Evolutionary conservation across 2,888 invertebrate genomes (phyloP), one percentile per base, ranked within the genome.

Genomic region (Synanthedon vespiformis): DNA sequence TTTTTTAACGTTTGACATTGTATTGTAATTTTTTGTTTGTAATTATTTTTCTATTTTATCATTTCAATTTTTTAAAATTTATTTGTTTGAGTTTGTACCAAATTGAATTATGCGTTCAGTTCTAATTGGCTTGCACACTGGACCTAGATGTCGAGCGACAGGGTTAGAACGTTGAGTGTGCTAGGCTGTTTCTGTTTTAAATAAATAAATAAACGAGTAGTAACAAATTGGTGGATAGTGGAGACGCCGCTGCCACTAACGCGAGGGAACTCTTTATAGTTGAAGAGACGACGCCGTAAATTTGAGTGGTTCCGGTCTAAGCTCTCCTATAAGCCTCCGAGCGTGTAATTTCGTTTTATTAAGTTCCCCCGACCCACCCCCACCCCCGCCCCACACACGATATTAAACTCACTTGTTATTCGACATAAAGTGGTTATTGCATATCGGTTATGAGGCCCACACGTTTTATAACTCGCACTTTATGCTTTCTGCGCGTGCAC

Each of bases 341-440:
- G 64, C 61, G 68, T 58, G 76, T 74, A 71, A 79, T 79, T 75
- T 70, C 70, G 68, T 75, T 80, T 78, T 80, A 81, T 80, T 77
- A 79, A 80, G 70, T 77, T 70, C 40, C 54, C 58, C 58, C 60
- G 61, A 61, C 55, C 62, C 67, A 61, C 64, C 34, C 34, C 58
- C 60, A 61, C 64, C 34, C 34, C 58, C 60, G 61, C 61, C 55
- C 62, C 67, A 61, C 64, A 61, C 63, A 65, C 62, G 67, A 67
- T 69, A 69, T 67, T 72, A 69, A 64, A 68, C 52, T 61, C 60
- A 58, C 55, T 56, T 52, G 54, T 57, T 58, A 61, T 66, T 61
- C 59, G 62, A 65, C 63, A 60, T 62, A 59, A 57, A 51, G 53
- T 44, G 44, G 44, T 44, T 12, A 44, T 44, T 13, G 13, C 14